These are phyloP conservation scores for Ernsta delagoae DNA, from an alignment of 2,888 invertebrate species.

Conservation along the genomic window DNA sequence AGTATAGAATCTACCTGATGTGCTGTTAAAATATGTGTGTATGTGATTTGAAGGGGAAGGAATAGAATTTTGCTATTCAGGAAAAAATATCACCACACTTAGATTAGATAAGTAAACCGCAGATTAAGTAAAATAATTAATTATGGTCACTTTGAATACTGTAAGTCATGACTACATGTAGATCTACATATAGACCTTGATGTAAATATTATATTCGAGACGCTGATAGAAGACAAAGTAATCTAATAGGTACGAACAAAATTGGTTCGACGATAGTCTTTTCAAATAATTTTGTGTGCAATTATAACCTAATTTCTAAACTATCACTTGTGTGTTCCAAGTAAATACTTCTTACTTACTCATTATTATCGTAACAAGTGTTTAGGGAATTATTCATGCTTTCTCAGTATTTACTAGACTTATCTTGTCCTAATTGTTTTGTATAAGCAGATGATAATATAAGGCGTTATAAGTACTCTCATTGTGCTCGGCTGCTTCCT, in stretches of 20 bases:
- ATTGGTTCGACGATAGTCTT: too few relatives aligned
- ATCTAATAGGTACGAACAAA: too few relatives aligned
- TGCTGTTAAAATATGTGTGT: background rate
- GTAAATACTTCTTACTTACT: conserved; percentile 23
- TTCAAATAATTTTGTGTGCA: background rate
- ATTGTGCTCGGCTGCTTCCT: too few relatives aligned
- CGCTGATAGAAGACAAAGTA: too few relatives aligned
- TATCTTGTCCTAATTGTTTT: conserved; percentile 28
- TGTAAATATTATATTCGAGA: too few relatives aligned
- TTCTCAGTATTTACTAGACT: conserved; percentile 14
- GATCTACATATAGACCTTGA: too few relatives aligned
- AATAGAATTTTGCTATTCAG: background rate
- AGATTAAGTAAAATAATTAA: too few relatives aligned
- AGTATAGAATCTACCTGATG: conserved; percentile 17
- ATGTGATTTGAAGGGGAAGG: background rate
- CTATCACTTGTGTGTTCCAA: conserved; percentile 31
- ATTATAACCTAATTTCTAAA: conserved; percentile 31
- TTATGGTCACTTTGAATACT: too few relatives aligned
- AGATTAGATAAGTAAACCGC: too few relatives aligned
- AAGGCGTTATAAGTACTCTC: too few relatives aligned
- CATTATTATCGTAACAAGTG: conserved; percentile 28
- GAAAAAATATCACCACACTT: too few relatives aligned
- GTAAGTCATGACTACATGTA: too few relatives aligned
- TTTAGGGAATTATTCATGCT: conserved; percentile 32
- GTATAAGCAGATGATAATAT: background rate